phyloP scores from a whole-genome alignment of 2,797 vertebrate genomes.

The Ptychadena robeensis region DNA sequence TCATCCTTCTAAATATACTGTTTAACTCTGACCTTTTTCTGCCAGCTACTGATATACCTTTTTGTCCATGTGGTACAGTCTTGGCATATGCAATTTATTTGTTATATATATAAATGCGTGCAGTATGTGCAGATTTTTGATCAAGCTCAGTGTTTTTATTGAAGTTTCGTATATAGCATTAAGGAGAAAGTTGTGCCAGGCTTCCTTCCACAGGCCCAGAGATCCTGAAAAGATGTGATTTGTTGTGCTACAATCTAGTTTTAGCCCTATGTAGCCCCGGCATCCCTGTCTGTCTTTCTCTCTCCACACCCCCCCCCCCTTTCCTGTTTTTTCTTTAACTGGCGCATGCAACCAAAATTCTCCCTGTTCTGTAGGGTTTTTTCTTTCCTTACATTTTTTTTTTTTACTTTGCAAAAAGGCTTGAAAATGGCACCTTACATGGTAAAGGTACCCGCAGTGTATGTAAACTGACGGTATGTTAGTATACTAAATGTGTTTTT shows the following conservation, averaged over 20 bases:
- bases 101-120: too few species aligned
- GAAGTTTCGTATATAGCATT: neutral
- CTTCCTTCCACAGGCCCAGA: neutral
- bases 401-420: constrained; percentile 2
- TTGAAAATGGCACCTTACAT: constrained; percentile 36
- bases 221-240: neutral
- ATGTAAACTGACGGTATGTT: constrained; percentile 30
- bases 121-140: too few species aligned
- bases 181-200: neutral
- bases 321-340: neutral
- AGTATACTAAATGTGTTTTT: constrained; percentile 21
- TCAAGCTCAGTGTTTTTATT: neutral
- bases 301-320: neutral
- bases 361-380: neutral
- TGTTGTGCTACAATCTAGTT: too few species aligned
- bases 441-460: constrained; percentile 34
- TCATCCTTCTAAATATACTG: too few species aligned
- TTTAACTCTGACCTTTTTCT: too few species aligned
- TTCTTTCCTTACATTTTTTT: too few species aligned
- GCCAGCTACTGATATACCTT: too few species aligned
- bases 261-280: too few species aligned
- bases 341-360: constrained; percentile 25
- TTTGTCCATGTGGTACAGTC: too few species aligned
- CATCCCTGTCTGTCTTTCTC: too few species aligned
- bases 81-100: too few species aligned